phyloP scores from a whole-genome alignment of 1,140 invertebrate species.

The Dinoponera quadriceps region DNA sequence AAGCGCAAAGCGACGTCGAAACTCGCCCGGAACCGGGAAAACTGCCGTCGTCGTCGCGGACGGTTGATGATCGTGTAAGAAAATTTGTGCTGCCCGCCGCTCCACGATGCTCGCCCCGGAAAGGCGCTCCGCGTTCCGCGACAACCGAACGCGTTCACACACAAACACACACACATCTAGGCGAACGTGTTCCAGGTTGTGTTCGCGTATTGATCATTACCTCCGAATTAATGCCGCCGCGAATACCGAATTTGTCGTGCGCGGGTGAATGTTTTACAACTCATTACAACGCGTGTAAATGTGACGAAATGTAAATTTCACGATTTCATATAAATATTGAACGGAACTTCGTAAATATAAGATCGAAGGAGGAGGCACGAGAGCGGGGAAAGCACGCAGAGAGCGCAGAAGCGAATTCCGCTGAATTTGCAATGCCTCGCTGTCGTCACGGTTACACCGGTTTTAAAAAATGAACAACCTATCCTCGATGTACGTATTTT shows the following conservation, averaged over 20 bases:
- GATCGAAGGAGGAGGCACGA: not conserved
- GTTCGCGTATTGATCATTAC: too few species aligned
- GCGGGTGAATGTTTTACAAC: not conserved
- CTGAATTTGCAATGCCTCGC: not conserved
- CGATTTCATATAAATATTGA: not conserved
- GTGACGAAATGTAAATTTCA: not conserved
- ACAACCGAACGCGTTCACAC: not conserved
- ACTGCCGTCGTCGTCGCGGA: slow-evolving; percentile 44
- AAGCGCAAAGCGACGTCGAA: slow-evolving; percentile 69
- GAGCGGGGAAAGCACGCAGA: not conserved
- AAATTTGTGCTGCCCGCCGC: slow-evolving; percentile 55
- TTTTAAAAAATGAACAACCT: not conserved
- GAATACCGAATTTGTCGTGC: too few species aligned
- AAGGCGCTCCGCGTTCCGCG: not conserved
- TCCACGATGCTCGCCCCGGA: not conserved
- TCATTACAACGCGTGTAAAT: not conserved
- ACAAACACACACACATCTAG: too few species aligned
- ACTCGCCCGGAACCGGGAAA: slow-evolving; percentile 65
- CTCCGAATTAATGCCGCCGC: too few species aligned
- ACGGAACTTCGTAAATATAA: not conserved
- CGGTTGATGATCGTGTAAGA: slow-evolving; percentile 65
- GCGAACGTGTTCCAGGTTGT: too few species aligned
- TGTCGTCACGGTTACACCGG: not conserved
- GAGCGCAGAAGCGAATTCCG: not conserved
- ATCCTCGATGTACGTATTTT: not conserved